Conservation (phyloP, 2,888 invertebrate species). For the Phortica magna region DNA sequence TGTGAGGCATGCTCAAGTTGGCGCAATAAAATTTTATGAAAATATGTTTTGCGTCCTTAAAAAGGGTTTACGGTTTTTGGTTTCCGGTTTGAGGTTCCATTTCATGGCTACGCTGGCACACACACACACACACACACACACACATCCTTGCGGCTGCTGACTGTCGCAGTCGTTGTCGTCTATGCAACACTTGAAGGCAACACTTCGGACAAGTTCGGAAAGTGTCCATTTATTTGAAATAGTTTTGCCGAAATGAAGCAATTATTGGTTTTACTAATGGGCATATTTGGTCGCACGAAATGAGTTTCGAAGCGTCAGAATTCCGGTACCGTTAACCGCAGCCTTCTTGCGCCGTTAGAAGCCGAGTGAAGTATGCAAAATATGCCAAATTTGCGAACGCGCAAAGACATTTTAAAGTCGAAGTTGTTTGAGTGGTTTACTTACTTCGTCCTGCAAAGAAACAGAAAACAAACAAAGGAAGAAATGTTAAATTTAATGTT, state of each 20-base stretch:
- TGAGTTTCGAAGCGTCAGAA: conserved; percentile 24
- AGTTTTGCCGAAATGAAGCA: conserved; percentile 70
- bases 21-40: conserved; percentile 42
- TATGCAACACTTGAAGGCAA: background rate
- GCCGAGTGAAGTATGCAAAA: conserved; percentile 1
- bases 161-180: background rate
- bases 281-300: conserved; percentile 63
- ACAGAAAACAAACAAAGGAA: conserved; percentile 57
- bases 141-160: background rate
- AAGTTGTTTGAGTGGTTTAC: conserved; percentile 53
- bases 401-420: conserved; percentile 7
- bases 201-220: background rate
- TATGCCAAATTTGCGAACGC: conserved; percentile 57
- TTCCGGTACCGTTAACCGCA: conserved; percentile 44
- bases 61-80: conserved; percentile 43
- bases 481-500: conserved; percentile 55
- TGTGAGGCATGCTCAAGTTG: background rate
- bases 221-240: conserved; percentile 41
- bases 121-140: background rate
- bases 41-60: conserved; percentile 42
- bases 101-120: background rate
- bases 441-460: conserved; percentile 78
- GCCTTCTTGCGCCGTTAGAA: conserved; percentile 31
- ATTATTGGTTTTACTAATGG: conserved; percentile 78
- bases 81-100: conserved; percentile 12